Percentiles rank a stretch among this genome's conserved stretches.
Evolutionary conservation across 1,140 invertebrate species (phyloP).

Genomic region (Cephus cinctus): DNA sequence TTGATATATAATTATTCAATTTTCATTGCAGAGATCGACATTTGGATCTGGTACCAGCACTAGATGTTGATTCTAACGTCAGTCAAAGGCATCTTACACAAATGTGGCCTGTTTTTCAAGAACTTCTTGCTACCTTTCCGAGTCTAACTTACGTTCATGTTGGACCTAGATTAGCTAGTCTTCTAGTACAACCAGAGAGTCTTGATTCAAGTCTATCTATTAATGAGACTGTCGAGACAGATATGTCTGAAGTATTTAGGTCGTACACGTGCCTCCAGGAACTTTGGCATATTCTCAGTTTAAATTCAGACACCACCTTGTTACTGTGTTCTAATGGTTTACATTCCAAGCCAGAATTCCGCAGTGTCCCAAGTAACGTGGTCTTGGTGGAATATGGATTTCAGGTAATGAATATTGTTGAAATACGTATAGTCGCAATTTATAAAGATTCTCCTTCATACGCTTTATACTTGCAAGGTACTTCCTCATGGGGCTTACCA

Average conservation of each 20-base stretch:
- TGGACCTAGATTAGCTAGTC: conserved; percentile 61
- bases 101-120: conserved; percentile 61
- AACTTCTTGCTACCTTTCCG: conserved; percentile 54
- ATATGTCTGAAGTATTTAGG: conserved; percentile 53
- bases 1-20: conserved; percentile 8
- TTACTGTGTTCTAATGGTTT: conserved; percentile 63
- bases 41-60: conserved; percentile 60
- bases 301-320: conserved; percentile 58
- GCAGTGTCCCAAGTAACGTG: conserved; percentile 60
- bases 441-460: no score
- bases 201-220: conserved; percentile 44
- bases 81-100: conserved; percentile 58
- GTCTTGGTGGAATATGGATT: conserved; percentile 68
- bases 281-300: conserved; percentile 58
- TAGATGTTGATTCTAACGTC: conserved; percentile 62
- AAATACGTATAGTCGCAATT: not conserved
- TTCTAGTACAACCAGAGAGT: conserved; percentile 56
- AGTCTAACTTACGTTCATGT: conserved; percentile 62
- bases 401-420: conserved; percentile 51
- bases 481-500: no score
- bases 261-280: conserved; percentile 53
- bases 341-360: conserved; percentile 47
- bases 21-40: conserved; percentile 43
- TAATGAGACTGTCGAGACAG: conserved; percentile 53
- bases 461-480: no score